Evolutionary conservation across 2,888 invertebrate species (phyloP).

Genomic region (Argynnis bischoffii): DNA sequence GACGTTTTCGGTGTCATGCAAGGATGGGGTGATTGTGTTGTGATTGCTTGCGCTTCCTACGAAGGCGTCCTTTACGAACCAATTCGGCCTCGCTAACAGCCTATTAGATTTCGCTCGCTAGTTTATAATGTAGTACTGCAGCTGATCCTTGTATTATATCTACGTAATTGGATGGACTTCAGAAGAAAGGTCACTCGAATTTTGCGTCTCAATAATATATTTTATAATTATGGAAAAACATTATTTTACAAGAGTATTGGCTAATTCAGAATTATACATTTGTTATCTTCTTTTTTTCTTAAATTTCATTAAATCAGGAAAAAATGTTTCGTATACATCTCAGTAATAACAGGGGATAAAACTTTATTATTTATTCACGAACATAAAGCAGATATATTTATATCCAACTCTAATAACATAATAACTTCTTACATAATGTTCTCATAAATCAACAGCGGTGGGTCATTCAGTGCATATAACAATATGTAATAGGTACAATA

Average conservation of each 20-base stretch:
- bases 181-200: background rate
- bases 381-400: background rate
- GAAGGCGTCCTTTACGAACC: slow-evolving; percentile 73
- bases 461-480: slow-evolving; percentile 12
- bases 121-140: slow-evolving; percentile 22
- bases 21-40: slow-evolving; percentile 81
- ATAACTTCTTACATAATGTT: background rate
- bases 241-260: background rate
- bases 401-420: background rate
- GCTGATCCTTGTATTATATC: slow-evolving; percentile 14
- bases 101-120: slow-evolving; percentile 33
- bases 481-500: background rate
- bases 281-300: no score
- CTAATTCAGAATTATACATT: no score
- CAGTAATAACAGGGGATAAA: no score
- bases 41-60: slow-evolving; percentile 79
- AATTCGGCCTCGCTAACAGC: slow-evolving; percentile 48
- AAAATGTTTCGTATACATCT: no score
- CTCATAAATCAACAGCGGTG: slow-evolving; percentile 2
- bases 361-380: no score
- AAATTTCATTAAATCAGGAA: no score
- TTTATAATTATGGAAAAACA: background rate
- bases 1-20: slow-evolving; percentile 81
- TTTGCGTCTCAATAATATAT: background rate
- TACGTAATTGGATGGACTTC: slow-evolving; percentile 5